Percentiles rank a stretch among this genome's conserved stretches.
These are phyloP conservation scores for Synanthedon formicaeformis DNA, from an alignment of 2,888 invertebrate species.

Conservation along the genomic window DNA sequence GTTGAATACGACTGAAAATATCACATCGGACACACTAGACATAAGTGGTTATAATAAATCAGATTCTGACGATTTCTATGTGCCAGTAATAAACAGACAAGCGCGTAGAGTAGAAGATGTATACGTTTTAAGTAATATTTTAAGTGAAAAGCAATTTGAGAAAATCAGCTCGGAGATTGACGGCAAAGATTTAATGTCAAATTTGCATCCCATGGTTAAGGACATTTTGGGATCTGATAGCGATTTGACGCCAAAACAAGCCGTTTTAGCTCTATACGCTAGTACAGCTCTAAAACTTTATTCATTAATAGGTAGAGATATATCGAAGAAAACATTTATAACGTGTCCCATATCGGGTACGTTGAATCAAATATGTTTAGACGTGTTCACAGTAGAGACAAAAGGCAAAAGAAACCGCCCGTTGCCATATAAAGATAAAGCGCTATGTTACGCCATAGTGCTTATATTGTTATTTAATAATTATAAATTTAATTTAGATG, in stretches of 20 bases:
- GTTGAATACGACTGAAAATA: conserved; percentile 58
- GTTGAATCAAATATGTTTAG: conserved; percentile 35
- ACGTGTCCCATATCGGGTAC: conserved; percentile 33
- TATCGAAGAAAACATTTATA: conserved; percentile 30
- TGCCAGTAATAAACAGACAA: conserved; percentile 61
- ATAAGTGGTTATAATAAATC: conserved; percentile 32
- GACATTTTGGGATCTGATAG: conserved; percentile 13
- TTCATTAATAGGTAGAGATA: conserved; percentile 21
- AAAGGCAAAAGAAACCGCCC: conserved; percentile 33
- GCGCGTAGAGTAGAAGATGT: conserved; percentile 54
- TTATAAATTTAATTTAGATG: conserved; percentile 37
- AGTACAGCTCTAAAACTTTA: conserved; percentile 30
- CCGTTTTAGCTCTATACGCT: conserved; percentile 39
- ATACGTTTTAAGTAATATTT: conserved; percentile 51
- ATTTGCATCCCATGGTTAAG: conserved; percentile 28
- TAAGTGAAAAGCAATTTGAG: conserved; percentile 46
- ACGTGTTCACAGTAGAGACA: conserved; percentile 26
- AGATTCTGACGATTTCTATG: conserved; percentile 52
- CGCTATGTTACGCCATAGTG: conserved; percentile 45
- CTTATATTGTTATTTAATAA: conserved; percentile 44
- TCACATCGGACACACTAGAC: conserved; percentile 39
- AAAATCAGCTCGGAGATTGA: conserved; percentile 37
- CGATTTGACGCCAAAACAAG: conserved; percentile 19
- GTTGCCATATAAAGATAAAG: conserved; percentile 41
- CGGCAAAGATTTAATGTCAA: conserved; percentile 22